Base-by-base conservation (phyloP, 2,113 vertebrate species). In the Mionectes macconnelli region DNA sequence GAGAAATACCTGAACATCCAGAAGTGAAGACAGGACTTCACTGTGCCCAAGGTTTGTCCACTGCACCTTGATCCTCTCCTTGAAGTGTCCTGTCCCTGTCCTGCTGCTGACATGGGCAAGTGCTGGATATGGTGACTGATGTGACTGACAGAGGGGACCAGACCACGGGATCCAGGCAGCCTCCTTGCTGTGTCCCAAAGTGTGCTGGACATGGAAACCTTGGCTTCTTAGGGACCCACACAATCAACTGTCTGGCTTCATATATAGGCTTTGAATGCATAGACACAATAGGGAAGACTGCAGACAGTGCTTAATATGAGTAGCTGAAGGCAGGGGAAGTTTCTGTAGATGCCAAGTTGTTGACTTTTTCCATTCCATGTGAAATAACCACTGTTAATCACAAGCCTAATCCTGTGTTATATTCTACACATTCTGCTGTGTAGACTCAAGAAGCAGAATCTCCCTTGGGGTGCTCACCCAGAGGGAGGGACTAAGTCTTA, bases 51-150 rank as follows among this genome's bases (percentile, higher is more conserved):
- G 12, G 27, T 80, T 90, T 73, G 37, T 77, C 45, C n/a, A 7
- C 0, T 57, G n/a, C 27, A 52, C n/a, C n/a, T 53, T 1, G 0
- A 6, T 80, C 53, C 70, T 19, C 30, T 79, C 8, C 23, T 24
- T 63, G 14, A 37, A 40, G 31, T 15, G n/a, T 13, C 57, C 22
- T 25, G 4, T 76, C 45, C 20, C 35, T 39, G 17, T 89, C 16
- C 56, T 87, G 49, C 24, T 52, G 1, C 5, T 56, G 50, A 60
- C 17, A 8, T 1, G 13, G 12, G 33, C 45, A 52, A 39, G 39
- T 45, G 50, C 23, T 62, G 64, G 50, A 22, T 55, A 30, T 53
- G 37, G 31, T 83, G 18, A 27, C 33, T 59, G 44, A 39, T 2
- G 2, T 12, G 55, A 22, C 27, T 77, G 73, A 50, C 4, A 6